Base-by-base conservation (phyloP, 2,797 vertebrate genomes). In the Zenarchopterus dispar region DNA sequence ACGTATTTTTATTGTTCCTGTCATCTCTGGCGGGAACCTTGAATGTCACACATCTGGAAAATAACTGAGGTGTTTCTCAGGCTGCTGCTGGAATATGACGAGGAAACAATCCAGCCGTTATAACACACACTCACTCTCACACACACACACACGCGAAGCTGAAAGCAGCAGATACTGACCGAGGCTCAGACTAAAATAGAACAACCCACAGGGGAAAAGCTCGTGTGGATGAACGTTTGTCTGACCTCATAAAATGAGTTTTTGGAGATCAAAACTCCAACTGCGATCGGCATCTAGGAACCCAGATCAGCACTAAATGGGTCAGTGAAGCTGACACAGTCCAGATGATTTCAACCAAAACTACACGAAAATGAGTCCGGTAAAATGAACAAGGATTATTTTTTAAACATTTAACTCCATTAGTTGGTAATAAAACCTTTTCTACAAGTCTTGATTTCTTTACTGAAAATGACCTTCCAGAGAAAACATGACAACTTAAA, bases 241-340 rank as follows among this genome's bases (percentile, higher is more conserved):
- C 16, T 71, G 73, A 78, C 75, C 76, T 73, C 74, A 68, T 71
- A 72, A 78, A 80, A 72, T 62, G 8, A 33, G 24, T 41, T 69
- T 73, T 52, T 21, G 24, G 56, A 22, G 54, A 65, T 74, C 67
- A 67, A 46, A 80, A 61, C 41, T 52, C 9, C 50, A 63, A 77
- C 11, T 23, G 42, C 39, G 28, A 49, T n/a, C 5, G n/a, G 18
- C 57, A 61, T 63, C 51, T 44, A 31, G 46, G 42, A 72, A 47
- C 46, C 51, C 43, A 17, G 47, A 65, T 16, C 36, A 45, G 22
- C 33, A 44, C n/a, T 75, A 85, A 84, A 46, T 80, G 60, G 79
- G 81, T 83, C 80, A 75, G 42, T 23, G 28, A 45, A 47, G 18
- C 46, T 49, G 62, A 65, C 0, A n/a, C 55, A 66, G 55, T 44